A percentile compares a stretch with the other conserved stretches of the same genome.
Conservation (phyloP, 2,888 invertebrate genomes). For the Eudemis profundana region DNA sequence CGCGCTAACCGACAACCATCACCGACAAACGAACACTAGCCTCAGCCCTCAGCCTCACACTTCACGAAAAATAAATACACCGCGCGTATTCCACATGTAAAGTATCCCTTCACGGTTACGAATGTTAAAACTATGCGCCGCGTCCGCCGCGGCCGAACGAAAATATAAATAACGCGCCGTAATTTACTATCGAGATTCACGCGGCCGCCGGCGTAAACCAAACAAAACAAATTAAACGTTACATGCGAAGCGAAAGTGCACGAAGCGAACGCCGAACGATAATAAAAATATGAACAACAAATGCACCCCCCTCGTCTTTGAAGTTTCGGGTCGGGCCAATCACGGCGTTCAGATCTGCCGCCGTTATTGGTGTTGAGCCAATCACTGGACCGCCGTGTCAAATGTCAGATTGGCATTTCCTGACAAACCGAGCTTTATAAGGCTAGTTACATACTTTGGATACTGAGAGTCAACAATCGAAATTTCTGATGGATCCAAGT, state of each 20-base stretch:
- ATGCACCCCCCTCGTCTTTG: conserved; percentile 35
- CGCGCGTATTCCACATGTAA: conserved; percentile 41
- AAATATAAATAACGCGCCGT: conserved; percentile 45
- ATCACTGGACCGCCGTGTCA: conserved; percentile 34
- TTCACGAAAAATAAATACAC: conserved; percentile 42
- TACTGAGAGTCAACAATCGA: neutral
- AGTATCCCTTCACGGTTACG: conserved; percentile 43
- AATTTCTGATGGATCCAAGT: neutral
- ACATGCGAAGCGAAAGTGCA: conserved; percentile 43
- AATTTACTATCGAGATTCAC: conserved; percentile 43
- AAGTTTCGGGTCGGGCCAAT: conserved; percentile 35
- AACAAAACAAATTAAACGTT: conserved; percentile 44
- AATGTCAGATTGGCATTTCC: conserved; percentile 42
- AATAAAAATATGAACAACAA: conserved; percentile 39
- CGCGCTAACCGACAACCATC: conserved; percentile 49
- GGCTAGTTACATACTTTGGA: conserved; percentile 33
- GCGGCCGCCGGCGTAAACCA: conserved; percentile 43
- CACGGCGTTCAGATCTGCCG: conserved; percentile 26
- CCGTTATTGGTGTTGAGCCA: conserved; percentile 37
- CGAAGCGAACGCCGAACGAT: conserved; percentile 40
- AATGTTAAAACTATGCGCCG: conserved; percentile 41
- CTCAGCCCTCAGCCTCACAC: too few relatives aligned
- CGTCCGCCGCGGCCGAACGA: conserved; percentile 37
- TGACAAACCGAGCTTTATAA: conserved; percentile 39
- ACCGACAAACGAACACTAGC: conserved; percentile 42